Base-by-base conservation (phyloP, 2,797 vertebrate species). In the Philypnodon macrostomus region DNA sequence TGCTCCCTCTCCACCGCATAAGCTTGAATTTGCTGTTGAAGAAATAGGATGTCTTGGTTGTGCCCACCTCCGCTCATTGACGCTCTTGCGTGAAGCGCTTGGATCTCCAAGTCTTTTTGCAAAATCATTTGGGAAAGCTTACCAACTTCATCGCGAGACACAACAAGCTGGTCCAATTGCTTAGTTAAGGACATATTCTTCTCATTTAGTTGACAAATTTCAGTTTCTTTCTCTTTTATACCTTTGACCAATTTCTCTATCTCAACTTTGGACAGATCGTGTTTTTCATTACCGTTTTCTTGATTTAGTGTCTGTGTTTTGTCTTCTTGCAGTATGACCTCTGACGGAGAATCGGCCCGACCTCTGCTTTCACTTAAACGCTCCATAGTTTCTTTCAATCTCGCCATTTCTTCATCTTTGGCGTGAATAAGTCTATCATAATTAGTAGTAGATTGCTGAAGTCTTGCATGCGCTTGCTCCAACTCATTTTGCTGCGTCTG, bases 201-300 rank as follows among this genome's bases (percentile, higher is more conserved):
- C 77, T 98, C 96, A 37, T 94, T 96, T 26, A 99, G 85, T 66
- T 94, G 91, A 59, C 90, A 89, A 62, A 99, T 98, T 77, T 99
- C 95, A 0, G 88, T 90, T 61, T 99, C 97, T n/a, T 95, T 94
- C 77, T 99, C 96, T 75, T 93, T 93, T 64, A 99, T 93, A 53
- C 96, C 96, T 71, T 84, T 92, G 17, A 98, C 92, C 51, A 99
- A 75, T 52, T 82, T 90, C 47, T 96, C 92, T 2, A 96, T 92
- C 70, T 99, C 97, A 3, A 88, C 93, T 85, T 98, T 99, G 2
- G 97, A 98, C 46, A 99, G 81, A 68, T 99, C 97, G 8, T 99
- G 94, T 32, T 99, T 99, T 85, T 99, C 97, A 5, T 92, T 94
- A 47, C 91, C 95, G 12, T 93, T 95, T 74, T 98, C 96, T 50